These are phyloP conservation scores for Andrena praecox DNA, from an alignment of 2,888 invertebrate genomes.

Conservation along the genomic window DNA sequence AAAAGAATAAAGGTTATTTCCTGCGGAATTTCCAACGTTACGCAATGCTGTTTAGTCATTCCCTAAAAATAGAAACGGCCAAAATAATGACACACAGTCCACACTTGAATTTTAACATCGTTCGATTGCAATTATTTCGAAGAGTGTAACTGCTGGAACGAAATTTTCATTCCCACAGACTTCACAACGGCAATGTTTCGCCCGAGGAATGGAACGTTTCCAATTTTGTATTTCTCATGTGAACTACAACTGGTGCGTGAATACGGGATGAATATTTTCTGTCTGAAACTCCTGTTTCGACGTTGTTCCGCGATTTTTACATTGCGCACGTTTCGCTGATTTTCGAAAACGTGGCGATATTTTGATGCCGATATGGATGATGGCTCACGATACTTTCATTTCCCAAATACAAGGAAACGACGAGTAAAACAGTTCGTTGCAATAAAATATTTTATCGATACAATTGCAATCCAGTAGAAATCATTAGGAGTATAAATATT, in stretches of 20 bases:
- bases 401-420: too few relatives aligned
- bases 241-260: neutral
- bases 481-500: too few relatives aligned
- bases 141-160: neutral
- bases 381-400: too few relatives aligned
- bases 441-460: too few relatives aligned
- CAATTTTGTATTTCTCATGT: neutral
- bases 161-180: too few relatives aligned
- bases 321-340: neutral
- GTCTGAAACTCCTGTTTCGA: neutral
- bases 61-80: neutral
- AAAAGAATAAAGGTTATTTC: too few relatives aligned
- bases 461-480: too few relatives aligned
- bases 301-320: neutral
- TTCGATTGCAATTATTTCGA: neutral
- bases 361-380: neutral
- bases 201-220: neutral
- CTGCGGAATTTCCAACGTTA: too few relatives aligned
- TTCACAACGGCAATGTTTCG: neutral
- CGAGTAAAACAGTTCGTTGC: too few relatives aligned
- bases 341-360: neutral
- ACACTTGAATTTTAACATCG: neutral
- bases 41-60: neutral
- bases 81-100: neutral
- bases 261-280: slow-evolving; percentile 5